A percentile compares a stretch with the other conserved stretches of the same genome.
These are phyloP conservation scores for Strigamia maritima DNA, from an alignment of 2,888 invertebrate genomes.

Conservation along the genomic window DNA sequence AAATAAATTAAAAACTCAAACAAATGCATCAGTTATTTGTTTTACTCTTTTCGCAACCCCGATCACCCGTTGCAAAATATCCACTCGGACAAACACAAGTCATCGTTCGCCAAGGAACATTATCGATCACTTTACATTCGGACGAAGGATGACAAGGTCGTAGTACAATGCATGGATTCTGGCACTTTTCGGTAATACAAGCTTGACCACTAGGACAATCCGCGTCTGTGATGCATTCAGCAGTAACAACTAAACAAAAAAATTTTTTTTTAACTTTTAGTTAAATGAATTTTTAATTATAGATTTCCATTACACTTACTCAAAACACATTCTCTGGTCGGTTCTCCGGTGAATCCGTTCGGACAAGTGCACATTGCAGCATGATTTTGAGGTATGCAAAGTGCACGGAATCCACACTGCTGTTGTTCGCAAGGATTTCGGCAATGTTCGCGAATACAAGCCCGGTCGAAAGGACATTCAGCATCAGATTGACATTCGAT, in stretches of 20 bases:
- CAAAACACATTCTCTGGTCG: conserved; percentile 49
- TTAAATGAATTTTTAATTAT: neutral
- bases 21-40: conserved; percentile 2
- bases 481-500: conserved; percentile 51
- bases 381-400: conserved; percentile 57
- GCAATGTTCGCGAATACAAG: conserved; percentile 61
- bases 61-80: conserved; percentile 43
- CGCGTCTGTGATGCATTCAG: conserved; percentile 74
- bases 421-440: conserved; percentile 73
- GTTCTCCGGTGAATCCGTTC: conserved; percentile 70
- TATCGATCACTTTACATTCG: conserved; percentile 50
- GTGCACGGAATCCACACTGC: conserved; percentile 73
- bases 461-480: conserved; percentile 46
- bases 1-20: neutral
- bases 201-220: conserved; percentile 83
- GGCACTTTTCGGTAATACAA: conserved; percentile 77
- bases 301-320: conserved; percentile 34
- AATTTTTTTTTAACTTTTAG: neutral
- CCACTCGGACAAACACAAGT: conserved; percentile 46
- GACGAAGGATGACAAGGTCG: conserved; percentile 59
- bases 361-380: conserved; percentile 72
- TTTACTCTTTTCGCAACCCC: conserved; percentile 62
- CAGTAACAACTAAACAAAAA: conserved; percentile 37
- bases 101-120: conserved; percentile 47
- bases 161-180: conserved; percentile 70